Base-by-base conservation (phyloP, 1,140 invertebrate species). In the Solen grandis region DNA sequence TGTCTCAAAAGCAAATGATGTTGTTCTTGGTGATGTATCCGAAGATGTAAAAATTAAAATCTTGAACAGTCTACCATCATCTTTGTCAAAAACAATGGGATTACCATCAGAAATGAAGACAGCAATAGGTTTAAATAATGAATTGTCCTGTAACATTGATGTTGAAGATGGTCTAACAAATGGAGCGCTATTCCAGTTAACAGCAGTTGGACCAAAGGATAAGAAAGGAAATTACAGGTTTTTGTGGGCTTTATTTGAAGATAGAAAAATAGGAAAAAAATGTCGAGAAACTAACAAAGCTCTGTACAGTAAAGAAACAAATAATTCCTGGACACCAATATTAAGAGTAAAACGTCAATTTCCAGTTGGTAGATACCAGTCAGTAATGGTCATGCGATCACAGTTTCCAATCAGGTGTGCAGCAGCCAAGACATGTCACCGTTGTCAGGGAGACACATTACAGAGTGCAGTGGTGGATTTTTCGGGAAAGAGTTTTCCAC, bases 381-480 rank as follows among this genome's bases (percentile, higher is more conserved):
- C 52, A 2, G 54, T 33, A 4, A 5, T 36, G 29, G 52, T 79
- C 8, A 36, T 79, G 8, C 5, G 76, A 27, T 14, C 41, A 31
- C 76, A 79, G 38, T 60, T 79, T 70, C 76, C 66, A 27, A n/a
- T 79, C 2, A 50, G 76, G 0, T 8, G 3, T 38, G 5, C 76
- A 25, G 65, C 76, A 25, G 76, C 76, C 22, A 79, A 79, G 46
- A 81, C 78, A 50, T 54, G 41, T 33, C 78, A 81, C 59, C 65
- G 69, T 46, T 65, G 69, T 55, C 78, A 73, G 66, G 78, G 68
- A 54, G 68, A 73, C 46, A 83, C 81, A 57, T 25, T 83, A 31
- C 41, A 83, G 33, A 19, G 35, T 36, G 50, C 59, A 52, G 81
- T 83, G 14, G 68, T 82, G 36, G 66, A 72, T 66, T 31, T 77